These are phyloP conservation scores for Spodoptera frugiperda DNA, from an alignment of 1,140 invertebrate species.

Conservation along the genomic window DNA sequence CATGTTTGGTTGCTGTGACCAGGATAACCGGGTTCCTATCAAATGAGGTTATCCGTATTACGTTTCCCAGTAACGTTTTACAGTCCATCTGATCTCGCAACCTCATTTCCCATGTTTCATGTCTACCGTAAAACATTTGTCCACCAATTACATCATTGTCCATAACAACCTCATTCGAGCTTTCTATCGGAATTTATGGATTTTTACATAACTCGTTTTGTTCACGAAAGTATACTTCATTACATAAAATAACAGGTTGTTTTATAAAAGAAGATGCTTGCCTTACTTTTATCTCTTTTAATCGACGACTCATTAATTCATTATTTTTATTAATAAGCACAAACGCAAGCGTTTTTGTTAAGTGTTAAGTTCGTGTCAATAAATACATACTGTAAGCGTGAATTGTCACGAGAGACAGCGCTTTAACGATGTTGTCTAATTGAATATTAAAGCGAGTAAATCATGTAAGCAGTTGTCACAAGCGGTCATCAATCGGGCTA, in stretches of 20 bases:
- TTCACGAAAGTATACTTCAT: slow-evolving; percentile 33
- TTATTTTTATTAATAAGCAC: neutral
- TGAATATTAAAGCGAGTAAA: slow-evolving; percentile 45
- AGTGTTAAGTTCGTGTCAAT: neutral
- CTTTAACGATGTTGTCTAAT: slow-evolving; percentile 6
- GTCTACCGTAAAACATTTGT: slow-evolving; percentile 49
- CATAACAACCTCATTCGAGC: slow-evolving; percentile 55
- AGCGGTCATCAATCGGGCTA: slow-evolving; percentile 43
- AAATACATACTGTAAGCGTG: neutral
- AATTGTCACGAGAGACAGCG: neutral
- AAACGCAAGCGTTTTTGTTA: neutral
- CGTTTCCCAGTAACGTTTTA: slow-evolving; percentile 60
- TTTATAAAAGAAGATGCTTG: slow-evolving; percentile 15
- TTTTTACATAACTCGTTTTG: slow-evolving; percentile 47
- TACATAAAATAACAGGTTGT: slow-evolving; percentile 43
- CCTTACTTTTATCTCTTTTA: slow-evolving; percentile 29
- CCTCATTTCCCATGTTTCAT: slow-evolving; percentile 55
- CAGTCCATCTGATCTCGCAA: slow-evolving; percentile 67
- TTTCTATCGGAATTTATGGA: slow-evolving; percentile 49
- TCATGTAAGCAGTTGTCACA: slow-evolving; percentile 52
- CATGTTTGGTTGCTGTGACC: slow-evolving; percentile 46
- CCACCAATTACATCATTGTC: slow-evolving; percentile 55
- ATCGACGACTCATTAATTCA: neutral
- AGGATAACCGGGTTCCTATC: slow-evolving; percentile 73
- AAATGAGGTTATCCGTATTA: slow-evolving; percentile 67